phyloP scores from a whole-genome alignment of 2,113 vertebrate genomes.

The Origma solitaria region DNA sequence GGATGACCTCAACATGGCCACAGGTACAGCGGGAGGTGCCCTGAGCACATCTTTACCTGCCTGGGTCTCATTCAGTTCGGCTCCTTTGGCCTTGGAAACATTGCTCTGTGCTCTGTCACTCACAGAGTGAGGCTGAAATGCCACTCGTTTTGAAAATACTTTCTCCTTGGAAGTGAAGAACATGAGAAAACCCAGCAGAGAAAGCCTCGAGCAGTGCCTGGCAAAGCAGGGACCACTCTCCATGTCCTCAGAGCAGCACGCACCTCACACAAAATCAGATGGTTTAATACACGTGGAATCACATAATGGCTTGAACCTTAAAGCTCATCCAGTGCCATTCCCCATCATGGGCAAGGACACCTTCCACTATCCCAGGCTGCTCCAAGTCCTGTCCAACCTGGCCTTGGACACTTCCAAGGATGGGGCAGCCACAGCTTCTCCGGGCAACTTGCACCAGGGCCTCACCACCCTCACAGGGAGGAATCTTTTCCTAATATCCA shows the following conservation, averaged over 20 bases:
- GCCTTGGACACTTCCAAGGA: neutral
- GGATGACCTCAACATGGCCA: neutral
- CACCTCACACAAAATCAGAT: neutral
- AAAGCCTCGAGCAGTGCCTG: neutral
- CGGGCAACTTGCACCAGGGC: neutral
- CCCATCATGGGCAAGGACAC: neutral
- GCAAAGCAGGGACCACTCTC: fast-evolving
- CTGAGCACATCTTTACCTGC: neutral
- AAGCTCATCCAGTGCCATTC: neutral
- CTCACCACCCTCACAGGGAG: neutral
- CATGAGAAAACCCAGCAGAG: neutral
- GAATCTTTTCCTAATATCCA: neutral
- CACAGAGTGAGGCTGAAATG: neutral
- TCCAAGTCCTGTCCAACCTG: fast-evolving
- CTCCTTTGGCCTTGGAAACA: neutral
- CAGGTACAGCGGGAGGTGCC: neutral
- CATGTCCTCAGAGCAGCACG: neutral
- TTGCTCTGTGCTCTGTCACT: neutral
- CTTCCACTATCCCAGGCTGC: fast-evolving
- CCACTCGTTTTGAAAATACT: neutral
- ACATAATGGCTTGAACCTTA: neutral
- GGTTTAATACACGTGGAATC: neutral
- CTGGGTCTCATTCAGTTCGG: neutral
- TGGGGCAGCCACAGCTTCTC: neutral
- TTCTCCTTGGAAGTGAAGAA: neutral